Percentiles rank a stretch among this genome's conserved stretches.
These are phyloP conservation scores for Erynnis tages DNA, from an alignment of 2,888 invertebrate genomes.

Conservation along the genomic window DNA sequence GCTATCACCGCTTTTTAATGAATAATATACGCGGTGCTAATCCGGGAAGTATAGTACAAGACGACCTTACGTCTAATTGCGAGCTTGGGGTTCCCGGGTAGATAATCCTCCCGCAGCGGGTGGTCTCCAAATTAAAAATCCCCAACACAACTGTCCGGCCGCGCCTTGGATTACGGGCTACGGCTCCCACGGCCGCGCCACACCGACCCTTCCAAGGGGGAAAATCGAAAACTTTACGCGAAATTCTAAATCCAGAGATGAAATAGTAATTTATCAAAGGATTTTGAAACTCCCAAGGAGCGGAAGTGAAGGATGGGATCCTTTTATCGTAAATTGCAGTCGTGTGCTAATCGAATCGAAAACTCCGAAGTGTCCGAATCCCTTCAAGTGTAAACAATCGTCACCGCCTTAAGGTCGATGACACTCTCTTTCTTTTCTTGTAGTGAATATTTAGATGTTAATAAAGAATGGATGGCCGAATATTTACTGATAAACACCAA, in stretches of 20 bases:
- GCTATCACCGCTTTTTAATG: too few relatives aligned
- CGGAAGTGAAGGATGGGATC: constrained; percentile 62
- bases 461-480: too few relatives aligned
- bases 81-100: constrained; percentile 47
- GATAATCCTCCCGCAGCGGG: constrained; percentile 78
- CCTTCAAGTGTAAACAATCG: constrained; percentile 20
- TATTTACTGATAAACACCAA: too few relatives aligned
- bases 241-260: constrained; percentile 71
- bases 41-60: constrained; percentile 9
- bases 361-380: constrained; percentile 32
- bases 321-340: constrained; percentile 64
- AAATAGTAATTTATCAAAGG: constrained; percentile 81
- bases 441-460: too few relatives aligned
- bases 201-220: constrained; percentile 48
- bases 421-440: too few relatives aligned
- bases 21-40: constrained; percentile 33
- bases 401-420: neutral
- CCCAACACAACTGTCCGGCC: constrained; percentile 64
- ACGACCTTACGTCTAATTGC: constrained; percentile 61
- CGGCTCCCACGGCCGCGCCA: constrained; percentile 51
- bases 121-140: constrained; percentile 77
- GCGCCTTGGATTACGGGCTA: constrained; percentile 68
- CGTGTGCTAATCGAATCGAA: constrained; percentile 52
- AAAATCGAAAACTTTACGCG: constrained; percentile 59
- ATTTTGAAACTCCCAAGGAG: constrained; percentile 67